Evolutionary conservation across 2,797 vertebrate genomes (phyloP), one percentile per base, ranked within the genome.

Genomic region (Siniperca obscura): DNA sequence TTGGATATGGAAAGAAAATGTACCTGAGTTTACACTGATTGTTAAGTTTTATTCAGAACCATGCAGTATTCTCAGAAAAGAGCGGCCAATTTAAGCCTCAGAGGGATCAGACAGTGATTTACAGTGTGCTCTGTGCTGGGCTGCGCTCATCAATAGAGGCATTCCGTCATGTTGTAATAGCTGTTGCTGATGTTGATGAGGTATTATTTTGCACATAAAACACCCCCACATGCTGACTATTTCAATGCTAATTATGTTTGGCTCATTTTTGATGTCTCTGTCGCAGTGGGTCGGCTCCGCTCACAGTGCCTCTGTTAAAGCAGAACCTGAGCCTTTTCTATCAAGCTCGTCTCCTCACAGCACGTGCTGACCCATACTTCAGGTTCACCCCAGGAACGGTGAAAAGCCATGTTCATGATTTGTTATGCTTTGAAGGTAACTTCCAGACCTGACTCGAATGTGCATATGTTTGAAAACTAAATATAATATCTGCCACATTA

Each of bases 231-330:
- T 80, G 86, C 90, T 91, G 90, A 86, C 83, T 86, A 55, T 89
- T 90, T 84, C 88, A 90, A 87, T 90, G 87, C 84, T 90, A 89
- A 91, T 93, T 90, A 90, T 81, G 78, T 87, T 83, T 89, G 74
- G 69, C 60, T 83, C 70, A 17, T 78, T 88, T 90, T 85, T 80
- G 75, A 89, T 89, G 78, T 83, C 74, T 87, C 68, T 87, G 74
- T 83, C 86, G 13, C 90, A 79, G 90, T 78, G 56, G 84, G 90
- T 86, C 17, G 27, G 48, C 81, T 72, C 10, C 1, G 10, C 61
- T 84, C 64, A 22, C 21, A 0, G 66, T 67, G 74, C 68, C 70
- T 25, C 57, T 60, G 60, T 55, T 25, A 59, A 71, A 72, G 71
- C 50, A 68, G 46, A 66, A 68, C 73, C 60, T 56, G 71, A 66